Conservation (phyloP, 2,888 invertebrate genomes). For the Leptinotarsa peninsularis region DNA sequence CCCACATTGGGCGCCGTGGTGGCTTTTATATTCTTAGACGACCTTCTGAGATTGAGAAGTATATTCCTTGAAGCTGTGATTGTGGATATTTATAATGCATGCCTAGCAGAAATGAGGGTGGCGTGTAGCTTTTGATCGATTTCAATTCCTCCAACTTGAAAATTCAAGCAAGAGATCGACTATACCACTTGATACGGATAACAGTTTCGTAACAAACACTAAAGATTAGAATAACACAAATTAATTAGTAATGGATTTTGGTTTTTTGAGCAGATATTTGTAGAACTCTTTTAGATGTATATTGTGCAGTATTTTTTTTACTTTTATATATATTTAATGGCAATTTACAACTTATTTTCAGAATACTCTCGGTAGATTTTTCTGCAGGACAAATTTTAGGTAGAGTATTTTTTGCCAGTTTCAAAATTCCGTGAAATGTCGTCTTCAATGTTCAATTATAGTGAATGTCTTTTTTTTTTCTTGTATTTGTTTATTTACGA, state of each 20-base stretch:
- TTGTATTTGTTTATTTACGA: slow-evolving; percentile 41
- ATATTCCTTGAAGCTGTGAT: neutral
- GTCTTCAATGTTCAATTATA: slow-evolving; percentile 36
- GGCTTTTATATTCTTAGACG: neutral
- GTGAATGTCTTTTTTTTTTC: slow-evolving; percentile 44
- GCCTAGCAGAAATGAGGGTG: neutral
- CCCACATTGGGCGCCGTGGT: neutral
- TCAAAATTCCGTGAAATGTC: slow-evolving; percentile 18
- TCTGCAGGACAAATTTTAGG: slow-evolving; percentile 2
- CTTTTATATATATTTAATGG: slow-evolving; percentile 29
- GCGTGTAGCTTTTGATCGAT: neutral
- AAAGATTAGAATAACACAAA: slow-evolving; percentile 14
- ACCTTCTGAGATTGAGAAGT: neutral
- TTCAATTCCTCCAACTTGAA: neutral
- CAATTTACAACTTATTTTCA: slow-evolving; percentile 16
- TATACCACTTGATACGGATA: slow-evolving; percentile 1
- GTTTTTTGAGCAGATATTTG: neutral
- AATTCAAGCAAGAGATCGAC: slow-evolving; percentile 7
- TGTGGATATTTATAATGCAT: neutral
- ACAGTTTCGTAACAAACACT: slow-evolving; percentile 9
- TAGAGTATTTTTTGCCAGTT: neutral
- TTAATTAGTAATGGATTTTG: slow-evolving; percentile 6
- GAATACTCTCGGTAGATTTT: neutral
- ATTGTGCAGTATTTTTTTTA: slow-evolving; percentile 33
- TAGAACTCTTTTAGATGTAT: slow-evolving; percentile 31